These are phyloP conservation scores for Menidia beryllina DNA, from an alignment of 2,113 vertebrate genomes.

Conservation along the genomic window DNA sequence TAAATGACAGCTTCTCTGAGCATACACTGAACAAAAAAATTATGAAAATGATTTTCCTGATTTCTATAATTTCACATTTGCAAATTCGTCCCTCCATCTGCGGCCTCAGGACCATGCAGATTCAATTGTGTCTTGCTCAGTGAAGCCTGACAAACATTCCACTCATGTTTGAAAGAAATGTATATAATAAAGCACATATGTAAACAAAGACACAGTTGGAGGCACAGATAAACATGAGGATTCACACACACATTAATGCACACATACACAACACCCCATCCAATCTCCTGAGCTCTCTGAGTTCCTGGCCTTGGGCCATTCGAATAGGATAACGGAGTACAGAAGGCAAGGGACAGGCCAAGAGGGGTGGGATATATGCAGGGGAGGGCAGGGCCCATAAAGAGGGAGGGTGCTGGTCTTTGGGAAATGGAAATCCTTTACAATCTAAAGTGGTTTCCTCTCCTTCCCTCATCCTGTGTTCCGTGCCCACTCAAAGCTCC, in stretches of 20 bases:
- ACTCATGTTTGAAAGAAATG: conserved; percentile 37
- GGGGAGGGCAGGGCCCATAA: conserved; percentile 37
- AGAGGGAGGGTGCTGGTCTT: conserved; percentile 80
- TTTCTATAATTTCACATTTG: conserved; percentile 53
- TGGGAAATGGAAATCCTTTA: conserved; percentile 91
- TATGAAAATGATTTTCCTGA: conserved; percentile 44
- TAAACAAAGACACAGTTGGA: conserved; percentile 21
- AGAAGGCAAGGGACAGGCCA: conserved; percentile 17
- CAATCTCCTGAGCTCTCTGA: conserved; percentile 68
- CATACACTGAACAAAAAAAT: background rate
- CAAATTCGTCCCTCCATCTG: conserved; percentile 46
- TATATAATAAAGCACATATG: conserved; percentile 19
- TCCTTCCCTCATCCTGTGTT: conserved; percentile 78
- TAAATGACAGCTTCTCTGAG: conserved; percentile 35
- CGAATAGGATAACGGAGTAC: conserved; percentile 48
- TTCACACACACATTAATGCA: background rate
- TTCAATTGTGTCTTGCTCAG: conserved; percentile 51
- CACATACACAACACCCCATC: conserved; percentile 37
- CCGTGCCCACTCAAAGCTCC: conserved; percentile 56
- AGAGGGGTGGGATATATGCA: background rate
- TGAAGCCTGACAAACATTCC: conserved; percentile 51
- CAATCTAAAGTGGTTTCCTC: conserved; percentile 89
- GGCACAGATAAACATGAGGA: conserved; percentile 30
- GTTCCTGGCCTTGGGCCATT: conserved; percentile 69
- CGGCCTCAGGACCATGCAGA: conserved; percentile 51